These are phyloP conservation scores for Oxyura jamaicensis DNA, from an alignment of 2,113 vertebrate genomes.

Conservation along the genomic window DNA sequence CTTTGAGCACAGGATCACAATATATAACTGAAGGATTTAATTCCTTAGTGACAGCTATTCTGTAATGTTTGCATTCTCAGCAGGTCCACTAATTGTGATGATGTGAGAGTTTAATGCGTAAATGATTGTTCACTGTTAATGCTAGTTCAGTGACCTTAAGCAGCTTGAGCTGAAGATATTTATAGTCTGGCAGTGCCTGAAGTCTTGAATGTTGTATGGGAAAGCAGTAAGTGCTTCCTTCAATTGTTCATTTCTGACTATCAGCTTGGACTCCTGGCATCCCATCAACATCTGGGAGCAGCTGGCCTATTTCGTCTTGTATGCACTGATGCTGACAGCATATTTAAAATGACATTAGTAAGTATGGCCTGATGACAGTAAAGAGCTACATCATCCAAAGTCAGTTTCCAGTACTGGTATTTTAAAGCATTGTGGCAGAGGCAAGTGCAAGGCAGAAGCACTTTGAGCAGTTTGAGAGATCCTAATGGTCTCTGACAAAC, in stretches of 20 bases:
- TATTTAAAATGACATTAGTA: slow-evolving; percentile 8
- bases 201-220: background rate
- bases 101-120: background rate
- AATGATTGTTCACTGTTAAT: background rate
- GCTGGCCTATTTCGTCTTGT: background rate
- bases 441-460: background rate
- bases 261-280: background rate
- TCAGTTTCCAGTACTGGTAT: background rate
- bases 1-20: background rate
- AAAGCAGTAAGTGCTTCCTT: slow-evolving; percentile 8
- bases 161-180: background rate
- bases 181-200: background rate
- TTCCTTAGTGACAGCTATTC: background rate
- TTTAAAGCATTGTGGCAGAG: background rate
- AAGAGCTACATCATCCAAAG: background rate
- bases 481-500: background rate
- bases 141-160: slow-evolving; percentile 13
- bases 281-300: background rate
- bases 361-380: background rate
- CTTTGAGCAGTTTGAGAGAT: background rate
- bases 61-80: background rate
- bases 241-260: background rate
- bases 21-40: background rate
- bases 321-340: background rate
- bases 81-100: background rate